A percentile compares a stretch with the other conserved stretches of the same genome.
phyloP scores from a whole-genome alignment of 2,113 vertebrate genomes.

The Syrmaticus mikado region DNA sequence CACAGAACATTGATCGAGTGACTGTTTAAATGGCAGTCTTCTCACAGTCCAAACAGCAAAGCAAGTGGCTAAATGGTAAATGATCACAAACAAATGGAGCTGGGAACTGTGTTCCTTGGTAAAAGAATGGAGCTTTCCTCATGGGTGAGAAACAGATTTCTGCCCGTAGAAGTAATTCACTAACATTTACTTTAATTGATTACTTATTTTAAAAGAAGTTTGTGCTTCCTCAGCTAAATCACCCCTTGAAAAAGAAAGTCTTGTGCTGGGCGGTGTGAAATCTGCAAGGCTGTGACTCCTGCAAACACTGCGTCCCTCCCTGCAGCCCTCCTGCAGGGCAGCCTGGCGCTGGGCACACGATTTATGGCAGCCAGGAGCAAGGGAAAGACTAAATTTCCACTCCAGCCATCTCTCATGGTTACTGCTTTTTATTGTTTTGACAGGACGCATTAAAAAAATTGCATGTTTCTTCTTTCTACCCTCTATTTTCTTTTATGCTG shows the following conservation, averaged over 20 bases:
- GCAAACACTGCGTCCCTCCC: background rate
- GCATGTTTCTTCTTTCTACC: background rate
- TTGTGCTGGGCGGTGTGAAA: background rate
- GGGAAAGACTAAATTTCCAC: background rate
- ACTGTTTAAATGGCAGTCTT: background rate
- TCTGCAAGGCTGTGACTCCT: background rate
- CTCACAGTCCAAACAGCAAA: background rate
- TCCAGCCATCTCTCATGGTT: background rate
- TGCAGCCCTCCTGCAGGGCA: background rate
- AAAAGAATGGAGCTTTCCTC: background rate
- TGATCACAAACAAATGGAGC: background rate
- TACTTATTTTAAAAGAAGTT: background rate
- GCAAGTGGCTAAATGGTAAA: background rate
- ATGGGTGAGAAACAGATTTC: background rate
- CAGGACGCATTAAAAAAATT: background rate
- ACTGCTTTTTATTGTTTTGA: constrained; percentile 19
- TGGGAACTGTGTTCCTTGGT: background rate
- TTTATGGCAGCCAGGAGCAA: background rate
- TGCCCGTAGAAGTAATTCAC: background rate
- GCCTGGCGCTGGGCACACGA: background rate
- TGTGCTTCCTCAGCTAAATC: background rate
- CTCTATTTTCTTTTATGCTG: background rate
- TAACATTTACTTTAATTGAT: background rate
- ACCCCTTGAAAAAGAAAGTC: background rate
- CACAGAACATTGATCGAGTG: background rate